Conservation (phyloP, 2,888 invertebrate species). For the Lacanobia oleracea region DNA sequence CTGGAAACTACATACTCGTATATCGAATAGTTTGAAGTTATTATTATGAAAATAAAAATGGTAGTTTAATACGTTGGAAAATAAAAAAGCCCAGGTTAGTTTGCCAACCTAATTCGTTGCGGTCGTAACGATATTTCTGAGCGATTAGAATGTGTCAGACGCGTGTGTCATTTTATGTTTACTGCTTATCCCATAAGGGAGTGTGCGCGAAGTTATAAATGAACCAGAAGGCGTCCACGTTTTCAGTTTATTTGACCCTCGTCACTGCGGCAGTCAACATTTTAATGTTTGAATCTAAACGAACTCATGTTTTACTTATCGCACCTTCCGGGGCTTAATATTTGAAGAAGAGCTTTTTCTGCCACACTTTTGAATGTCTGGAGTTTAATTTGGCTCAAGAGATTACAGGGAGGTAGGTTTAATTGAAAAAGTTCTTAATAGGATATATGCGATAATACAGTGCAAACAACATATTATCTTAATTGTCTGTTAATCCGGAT, state of each 20-base stretch:
- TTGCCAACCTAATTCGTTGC: neutral
- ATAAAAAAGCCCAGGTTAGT: neutral
- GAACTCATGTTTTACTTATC: slow-evolving; percentile 66
- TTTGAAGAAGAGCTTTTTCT: slow-evolving; percentile 38
- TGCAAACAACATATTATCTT: neutral
- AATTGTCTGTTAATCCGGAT: neutral
- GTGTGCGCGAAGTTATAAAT: slow-evolving; percentile 64
- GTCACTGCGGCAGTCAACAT: slow-evolving; percentile 63
- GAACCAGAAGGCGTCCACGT: slow-evolving; percentile 57
- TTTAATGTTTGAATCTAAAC: slow-evolving; percentile 68
- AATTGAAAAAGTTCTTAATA: slow-evolving; percentile 23
- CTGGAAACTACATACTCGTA: too few species aligned
- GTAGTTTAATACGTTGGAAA: neutral
- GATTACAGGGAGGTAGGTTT: slow-evolving; percentile 16
- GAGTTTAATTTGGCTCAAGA: slow-evolving; percentile 14
- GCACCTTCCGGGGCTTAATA: slow-evolving; percentile 45
- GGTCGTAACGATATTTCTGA: slow-evolving; percentile 37
- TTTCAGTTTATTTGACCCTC: slow-evolving; percentile 67
- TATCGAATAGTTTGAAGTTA: slow-evolving; percentile 23
- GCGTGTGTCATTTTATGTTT: slow-evolving; percentile 55
- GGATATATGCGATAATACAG: neutral
- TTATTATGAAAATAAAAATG: neutral
- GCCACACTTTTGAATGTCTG: slow-evolving; percentile 14
- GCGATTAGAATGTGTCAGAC: slow-evolving; percentile 44
- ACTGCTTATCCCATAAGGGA: slow-evolving; percentile 49